Base-by-base conservation (phyloP, 2,113 vertebrate species). In the Anser cygnoides region DNA sequence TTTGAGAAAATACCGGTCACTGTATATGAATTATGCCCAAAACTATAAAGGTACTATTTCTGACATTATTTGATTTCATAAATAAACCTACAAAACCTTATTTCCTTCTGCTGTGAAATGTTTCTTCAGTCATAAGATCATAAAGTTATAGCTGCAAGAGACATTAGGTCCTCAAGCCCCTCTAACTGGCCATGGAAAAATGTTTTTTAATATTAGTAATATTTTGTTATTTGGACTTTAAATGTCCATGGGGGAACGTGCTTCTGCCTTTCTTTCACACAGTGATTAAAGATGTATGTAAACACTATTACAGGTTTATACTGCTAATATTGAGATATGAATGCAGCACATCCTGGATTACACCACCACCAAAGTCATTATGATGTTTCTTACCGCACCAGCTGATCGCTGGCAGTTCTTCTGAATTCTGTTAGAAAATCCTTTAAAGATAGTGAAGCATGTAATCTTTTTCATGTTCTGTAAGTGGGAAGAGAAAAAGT, bases 361-460 rank as follows among this genome's bases (percentile, higher is more conserved):
- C 75, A 8, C 25, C n/a, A 49, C 17, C 26, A 11, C 20, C 0
- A 0, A 67, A 11, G 33, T 86, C 11, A 35, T 46, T 52, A 16
- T 62, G 19, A 73, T 3, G 3, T 46, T 68, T 63, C 67, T 14
- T 75, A 43, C 13, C 37, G 14, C 2, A 0, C 41, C 31, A n/a
- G 21, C 10, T 81, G 37, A 26, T 67, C 2, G 5, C 63, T 1
- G 8, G 52, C 41, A n/a, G 50, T 55, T 20, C 26, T 68, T 76
- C 72, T 61, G 43, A 9, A 7, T 68, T 79, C 49, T 87, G 41
- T 55, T 62, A 15, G 26, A 84, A 63, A 78, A 14, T 39, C 35
- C 22, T 78, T 92, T 4, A 35, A 55, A 84, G 63, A 44, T 0
- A 72, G 19, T 31, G 58, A n/a, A 65, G 55, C 2, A 6, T 31